phyloP scores from a whole-genome alignment of 2,888 invertebrate genomes.

The Papilio elwesi region DNA sequence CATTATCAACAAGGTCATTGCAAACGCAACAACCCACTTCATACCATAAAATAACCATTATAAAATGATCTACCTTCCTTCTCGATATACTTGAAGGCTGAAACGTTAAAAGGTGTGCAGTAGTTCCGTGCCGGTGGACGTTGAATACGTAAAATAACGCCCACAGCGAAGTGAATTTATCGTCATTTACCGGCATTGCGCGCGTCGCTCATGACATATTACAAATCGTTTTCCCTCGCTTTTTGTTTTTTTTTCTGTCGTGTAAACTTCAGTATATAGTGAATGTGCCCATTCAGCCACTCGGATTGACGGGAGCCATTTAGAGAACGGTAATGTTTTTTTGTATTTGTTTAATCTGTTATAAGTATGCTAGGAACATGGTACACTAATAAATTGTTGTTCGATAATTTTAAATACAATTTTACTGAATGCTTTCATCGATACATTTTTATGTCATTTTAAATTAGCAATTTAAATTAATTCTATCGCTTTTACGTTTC shows the following conservation, averaged over 20 bases:
- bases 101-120: constrained; percentile 43
- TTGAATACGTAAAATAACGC: constrained; percentile 65
- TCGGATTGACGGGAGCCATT: constrained; percentile 21
- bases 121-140: constrained; percentile 58
- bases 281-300: constrained; percentile 14
- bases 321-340: constrained; percentile 30
- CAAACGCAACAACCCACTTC: constrained; percentile 46
- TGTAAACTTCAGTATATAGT: constrained; percentile 21
- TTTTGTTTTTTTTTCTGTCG: constrained; percentile 31
- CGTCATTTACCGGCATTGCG: constrained; percentile 68
- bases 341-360: neutral
- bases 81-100: constrained; percentile 23
- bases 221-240: constrained; percentile 43
- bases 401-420: neutral
- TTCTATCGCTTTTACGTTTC: neutral
- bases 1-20: constrained; percentile 53
- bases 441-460: neutral
- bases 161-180: constrained; percentile 57
- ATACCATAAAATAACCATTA: constrained; percentile 44
- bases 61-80: constrained; percentile 42
- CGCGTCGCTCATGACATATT: constrained; percentile 58
- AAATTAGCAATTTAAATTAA: constrained; percentile 7
- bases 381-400: neutral
- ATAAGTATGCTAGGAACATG: neutral
- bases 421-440: neutral